Evolutionary conservation across 2,797 vertebrate species (phyloP).

Genomic region (Synanceia verrucosa): DNA sequence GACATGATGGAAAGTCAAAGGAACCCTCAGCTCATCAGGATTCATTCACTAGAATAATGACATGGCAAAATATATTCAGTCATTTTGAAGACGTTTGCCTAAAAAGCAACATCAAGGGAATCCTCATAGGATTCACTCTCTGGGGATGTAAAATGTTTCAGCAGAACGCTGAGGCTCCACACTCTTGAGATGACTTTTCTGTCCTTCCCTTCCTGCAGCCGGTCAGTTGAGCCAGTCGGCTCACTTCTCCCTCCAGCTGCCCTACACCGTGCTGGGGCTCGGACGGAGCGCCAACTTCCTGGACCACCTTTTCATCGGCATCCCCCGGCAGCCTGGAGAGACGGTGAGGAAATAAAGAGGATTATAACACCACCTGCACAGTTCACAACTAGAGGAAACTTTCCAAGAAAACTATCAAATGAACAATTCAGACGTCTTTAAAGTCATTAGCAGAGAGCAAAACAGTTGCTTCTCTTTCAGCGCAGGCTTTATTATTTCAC

Average conservation of each 20-base stretch:
- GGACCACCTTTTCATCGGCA: conserved; percentile 94
- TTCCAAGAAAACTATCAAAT: conserved; percentile 29
- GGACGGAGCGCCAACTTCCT: conserved; percentile 98
- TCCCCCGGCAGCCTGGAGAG: conserved; percentile 88
- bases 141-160: neutral
- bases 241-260: conserved; percentile 93
- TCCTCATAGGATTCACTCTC: neutral
- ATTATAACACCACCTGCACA: too few relatives aligned
- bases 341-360: conserved; percentile 81
- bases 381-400: conserved; percentile 12
- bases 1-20: neutral
- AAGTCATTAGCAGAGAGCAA: neutral
- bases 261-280: conserved; percentile 94
- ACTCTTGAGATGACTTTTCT: neutral
- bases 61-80: neutral
- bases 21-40: neutral
- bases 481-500: conserved; percentile 5
- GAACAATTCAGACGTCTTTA: conserved; percentile 2
- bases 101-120: neutral
- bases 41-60: neutral
- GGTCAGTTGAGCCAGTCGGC: conserved; percentile 97
- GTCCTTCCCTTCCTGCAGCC: conserved; percentile 74
- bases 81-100: neutral
- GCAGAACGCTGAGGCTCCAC: neutral
- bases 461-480: neutral